phyloP scores from a whole-genome alignment of 2,113 vertebrate genomes.

The Isichthys henryi region DNA sequence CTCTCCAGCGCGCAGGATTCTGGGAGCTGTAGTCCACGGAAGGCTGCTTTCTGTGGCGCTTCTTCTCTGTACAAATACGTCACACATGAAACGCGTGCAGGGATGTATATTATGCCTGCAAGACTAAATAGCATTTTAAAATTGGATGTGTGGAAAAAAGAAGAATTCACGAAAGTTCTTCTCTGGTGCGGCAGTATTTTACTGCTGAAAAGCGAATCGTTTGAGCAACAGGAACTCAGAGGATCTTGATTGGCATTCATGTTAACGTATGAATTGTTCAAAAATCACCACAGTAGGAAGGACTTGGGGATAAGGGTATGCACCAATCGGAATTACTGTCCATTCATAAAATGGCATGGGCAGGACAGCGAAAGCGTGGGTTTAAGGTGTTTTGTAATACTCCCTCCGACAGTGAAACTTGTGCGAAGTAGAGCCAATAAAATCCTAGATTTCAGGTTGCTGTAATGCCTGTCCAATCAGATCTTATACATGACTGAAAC shows the following conservation, averaged over 20 bases:
- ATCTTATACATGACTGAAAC: neutral
- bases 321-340: slow-evolving; percentile 17
- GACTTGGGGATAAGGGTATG: neutral
- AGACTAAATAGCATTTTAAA: neutral
- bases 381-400: slow-evolving; percentile 9
- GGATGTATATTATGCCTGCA: neutral
- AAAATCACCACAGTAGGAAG: neutral
- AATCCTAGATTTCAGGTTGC: neutral
- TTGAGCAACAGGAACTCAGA: neutral
- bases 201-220: slow-evolving; percentile 6
- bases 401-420: neutral
- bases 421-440: slow-evolving; percentile 13
- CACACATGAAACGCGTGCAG: neutral
- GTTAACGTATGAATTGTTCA: neutral
- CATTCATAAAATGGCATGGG: slow-evolving; percentile 22
- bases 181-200: neutral
- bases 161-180: neutral
- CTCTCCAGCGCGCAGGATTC: neutral
- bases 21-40: slow-evolving; percentile 13
- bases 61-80: neutral
- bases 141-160: neutral
- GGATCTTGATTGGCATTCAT: neutral
- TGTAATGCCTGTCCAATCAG: slow-evolving; percentile 16
- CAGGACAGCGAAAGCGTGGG: slow-evolving; percentile 18
- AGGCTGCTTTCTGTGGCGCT: neutral